phyloP scores from a whole-genome alignment of 2,113 vertebrate genomes.

The Phalacrocorax aristotelis region DNA sequence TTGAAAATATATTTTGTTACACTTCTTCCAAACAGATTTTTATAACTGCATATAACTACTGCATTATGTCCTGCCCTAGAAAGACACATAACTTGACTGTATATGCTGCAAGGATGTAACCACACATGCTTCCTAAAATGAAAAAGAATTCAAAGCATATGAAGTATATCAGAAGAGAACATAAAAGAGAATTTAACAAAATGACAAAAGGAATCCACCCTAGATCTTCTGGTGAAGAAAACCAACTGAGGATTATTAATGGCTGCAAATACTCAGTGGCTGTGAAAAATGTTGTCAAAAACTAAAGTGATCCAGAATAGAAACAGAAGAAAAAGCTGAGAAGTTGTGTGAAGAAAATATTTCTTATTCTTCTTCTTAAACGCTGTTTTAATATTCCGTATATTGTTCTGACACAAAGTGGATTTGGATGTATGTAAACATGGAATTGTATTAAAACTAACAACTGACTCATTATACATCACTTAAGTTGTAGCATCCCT shows the following conservation, averaged over 20 bases:
- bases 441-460: background rate
- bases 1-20: background rate
- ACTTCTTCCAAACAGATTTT: background rate
- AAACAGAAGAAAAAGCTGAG: background rate
- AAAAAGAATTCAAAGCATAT: background rate
- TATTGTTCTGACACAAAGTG: background rate
- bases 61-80: background rate
- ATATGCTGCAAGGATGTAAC: background rate
- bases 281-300: background rate
- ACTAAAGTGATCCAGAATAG: background rate
- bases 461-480: background rate
- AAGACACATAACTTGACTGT: background rate
- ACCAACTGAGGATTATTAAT: background rate
- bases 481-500: background rate
- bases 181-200: background rate
- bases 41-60: background rate
- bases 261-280: background rate
- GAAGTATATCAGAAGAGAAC: background rate
- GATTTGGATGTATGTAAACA: background rate
- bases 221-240: background rate
- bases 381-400: background rate
- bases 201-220: background rate
- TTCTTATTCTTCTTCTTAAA: background rate
- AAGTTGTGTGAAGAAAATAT: background rate
- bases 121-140: background rate